A percentile compares a stretch with the other conserved stretches of the same genome.
phyloP scores from a whole-genome alignment of 2,113 vertebrate genomes.

The Lophochroa leadbeateri region DNA sequence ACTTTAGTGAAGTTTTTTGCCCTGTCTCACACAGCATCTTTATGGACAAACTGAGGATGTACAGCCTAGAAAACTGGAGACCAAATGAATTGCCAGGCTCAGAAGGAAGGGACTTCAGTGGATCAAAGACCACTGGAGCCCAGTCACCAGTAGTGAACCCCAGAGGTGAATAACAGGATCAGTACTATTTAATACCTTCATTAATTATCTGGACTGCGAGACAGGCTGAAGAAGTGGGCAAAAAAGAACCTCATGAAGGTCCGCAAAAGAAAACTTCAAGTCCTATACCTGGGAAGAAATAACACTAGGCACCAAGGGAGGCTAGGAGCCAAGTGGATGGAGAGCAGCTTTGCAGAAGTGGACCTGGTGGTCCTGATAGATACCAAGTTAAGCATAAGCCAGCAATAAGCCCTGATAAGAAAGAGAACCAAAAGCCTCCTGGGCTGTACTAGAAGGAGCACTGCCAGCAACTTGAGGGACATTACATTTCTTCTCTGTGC shows the following conservation, averaged over 20 bases:
- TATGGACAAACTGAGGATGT: neutral
- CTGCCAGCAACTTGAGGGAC: neutral
- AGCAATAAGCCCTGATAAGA: neutral
- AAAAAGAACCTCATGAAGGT: neutral
- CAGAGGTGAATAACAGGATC: neutral
- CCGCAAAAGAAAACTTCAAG: neutral
- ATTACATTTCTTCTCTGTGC: neutral
- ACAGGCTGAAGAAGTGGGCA: neutral
- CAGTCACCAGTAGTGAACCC: neutral
- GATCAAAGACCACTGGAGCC: neutral
- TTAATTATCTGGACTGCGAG: neutral
- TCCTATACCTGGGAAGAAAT: neutral
- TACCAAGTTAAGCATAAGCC: neutral
- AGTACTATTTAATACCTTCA: neutral
- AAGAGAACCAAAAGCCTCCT: neutral
- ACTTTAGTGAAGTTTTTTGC: neutral
- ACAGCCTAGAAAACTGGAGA: neutral
- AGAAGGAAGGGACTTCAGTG: neutral
- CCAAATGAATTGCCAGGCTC: neutral
- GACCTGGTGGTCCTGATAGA: neutral
- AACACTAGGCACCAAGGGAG: neutral
- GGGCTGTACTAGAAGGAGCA: fast-evolving
- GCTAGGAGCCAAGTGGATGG: neutral
- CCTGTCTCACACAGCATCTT: neutral
- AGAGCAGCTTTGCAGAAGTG: neutral